phyloP scores from a whole-genome alignment of 2,113 vertebrate genomes.

The Anguilla rostrata region DNA sequence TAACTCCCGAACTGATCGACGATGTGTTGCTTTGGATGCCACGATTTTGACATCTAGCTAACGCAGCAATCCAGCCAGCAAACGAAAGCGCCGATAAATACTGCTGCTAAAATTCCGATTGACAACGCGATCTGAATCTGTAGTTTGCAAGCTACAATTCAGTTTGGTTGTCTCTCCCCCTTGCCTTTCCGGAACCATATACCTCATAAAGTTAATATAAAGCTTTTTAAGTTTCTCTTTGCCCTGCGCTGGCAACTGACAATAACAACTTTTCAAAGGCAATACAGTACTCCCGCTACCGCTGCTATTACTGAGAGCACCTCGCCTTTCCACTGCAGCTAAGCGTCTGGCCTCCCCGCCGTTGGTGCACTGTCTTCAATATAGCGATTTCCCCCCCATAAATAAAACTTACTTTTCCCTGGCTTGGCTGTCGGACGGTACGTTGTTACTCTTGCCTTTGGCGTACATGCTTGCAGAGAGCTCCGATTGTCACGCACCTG shows the following conservation, averaged over 20 bases:
- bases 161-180: not conserved
- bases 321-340: conserved; percentile 54
- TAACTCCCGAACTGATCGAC: not conserved
- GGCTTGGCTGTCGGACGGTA: conserved; percentile 95
- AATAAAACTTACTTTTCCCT: conserved; percentile 93
- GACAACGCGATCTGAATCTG: not conserved
- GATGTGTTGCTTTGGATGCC: not conserved
- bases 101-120: conserved; percentile 3
- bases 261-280: conserved; percentile 55
- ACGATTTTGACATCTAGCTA: not conserved
- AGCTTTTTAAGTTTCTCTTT: conserved; percentile 12
- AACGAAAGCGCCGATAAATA: not conserved
- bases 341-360: conserved; percentile 50
- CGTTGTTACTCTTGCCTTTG: conserved; percentile 95
- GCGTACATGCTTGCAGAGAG: conserved; percentile 97
- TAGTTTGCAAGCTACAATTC: not conserved
- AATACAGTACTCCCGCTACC: conserved; percentile 37
- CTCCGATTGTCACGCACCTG: conserved; percentile 95
- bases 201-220: not conserved
- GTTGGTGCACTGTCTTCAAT: conserved; percentile 54
- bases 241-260: conserved; percentile 2
- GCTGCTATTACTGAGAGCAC: conserved; percentile 41
- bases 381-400: conserved; percentile 56
- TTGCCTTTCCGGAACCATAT: not conserved
- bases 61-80: not conserved